Evolutionary conservation across 2,113 vertebrate genomes (phyloP), one percentile per base, ranked within the genome.

Genomic region (Lophotis ruficrista): DNA sequence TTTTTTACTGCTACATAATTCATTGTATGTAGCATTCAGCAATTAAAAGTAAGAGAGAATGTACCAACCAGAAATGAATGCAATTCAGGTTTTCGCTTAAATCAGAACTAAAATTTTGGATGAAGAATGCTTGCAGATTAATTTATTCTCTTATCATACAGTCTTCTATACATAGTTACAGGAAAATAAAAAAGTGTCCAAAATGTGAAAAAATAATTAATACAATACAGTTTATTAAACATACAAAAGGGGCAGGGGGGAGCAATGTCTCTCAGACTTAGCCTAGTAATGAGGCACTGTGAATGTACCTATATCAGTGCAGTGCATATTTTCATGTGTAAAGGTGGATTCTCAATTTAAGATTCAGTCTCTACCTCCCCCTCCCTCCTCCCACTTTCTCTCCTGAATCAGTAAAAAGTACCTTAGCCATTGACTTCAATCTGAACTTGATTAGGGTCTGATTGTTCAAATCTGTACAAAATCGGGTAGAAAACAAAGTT

Each of bases 371-470:
- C 17, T 78, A 20, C 45, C 47, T 94, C 31, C 38, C 7, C 80
- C 21, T 77, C 15, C 18, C 10, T 93, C 37, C 41, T 95, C 14
- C 12, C 12, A 60, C 51, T 75, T 82, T 51, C 15, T 20, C 14
- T 84, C 18, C n/a, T 53, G 66, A 90, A 83, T 85, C 51, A 90
- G 30, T 77, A 81, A 83, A 43, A 91, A 61, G 15, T 72, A 35
- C 12, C 14, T 43, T 68, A 64, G 48, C 9, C 47, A 24, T 56
- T 51, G 48, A 80, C 70, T 93, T 95, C 61, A 76, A 2, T 79
- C 20, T 68, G 82, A 88, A 85, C 53, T 88, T 85, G 65, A 87
- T 96, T 93, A 89, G 24, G 6, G n/a, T 82, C n/a, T 91, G 77
- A 84, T 82, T 91, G 53, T 75, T 87, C 69, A 54, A 30, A 57